Evolutionary conservation across 1,140 invertebrate species (phyloP).

Genomic region (Araneus ventricosus): DNA sequence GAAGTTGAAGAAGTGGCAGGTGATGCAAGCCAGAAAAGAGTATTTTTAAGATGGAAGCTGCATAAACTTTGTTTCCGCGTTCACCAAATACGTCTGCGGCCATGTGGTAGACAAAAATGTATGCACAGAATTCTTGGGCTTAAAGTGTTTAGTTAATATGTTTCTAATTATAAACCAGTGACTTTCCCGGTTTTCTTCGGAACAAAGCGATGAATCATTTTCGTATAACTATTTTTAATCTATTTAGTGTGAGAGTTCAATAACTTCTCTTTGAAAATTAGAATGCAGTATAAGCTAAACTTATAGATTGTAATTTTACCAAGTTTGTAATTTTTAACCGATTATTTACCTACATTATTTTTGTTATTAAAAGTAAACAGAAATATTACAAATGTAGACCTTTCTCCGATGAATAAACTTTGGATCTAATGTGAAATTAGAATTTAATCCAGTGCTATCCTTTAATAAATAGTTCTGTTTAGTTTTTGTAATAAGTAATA

Average conservation of each 20-base stretch:
- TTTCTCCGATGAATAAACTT: too few species aligned
- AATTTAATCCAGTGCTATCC: too few species aligned
- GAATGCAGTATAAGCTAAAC: background rate
- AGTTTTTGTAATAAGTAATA: too few species aligned
- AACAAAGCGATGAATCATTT: background rate
- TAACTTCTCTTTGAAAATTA: background rate
- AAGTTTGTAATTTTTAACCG: too few species aligned
- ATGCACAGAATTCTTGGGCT: background rate
- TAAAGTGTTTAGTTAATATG: constrained; percentile 5
- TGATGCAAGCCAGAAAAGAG: background rate
- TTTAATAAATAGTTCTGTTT: too few species aligned
- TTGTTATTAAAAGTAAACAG: too few species aligned
- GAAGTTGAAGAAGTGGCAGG: background rate
- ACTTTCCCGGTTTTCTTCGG: background rate
- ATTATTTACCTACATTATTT: too few species aligned
- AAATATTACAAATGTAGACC: too few species aligned
- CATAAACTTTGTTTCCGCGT: background rate
- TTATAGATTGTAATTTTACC: too few species aligned
- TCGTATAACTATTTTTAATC: background rate
- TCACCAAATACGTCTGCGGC: background rate
- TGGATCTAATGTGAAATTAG: too few species aligned
- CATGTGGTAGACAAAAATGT: constrained; percentile 26
- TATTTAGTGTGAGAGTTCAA: background rate
- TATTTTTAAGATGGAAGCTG: constrained; percentile 7
- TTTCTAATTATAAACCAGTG: background rate